Conservation (phyloP, 2,888 invertebrate species). For the Synergus itoensis region DNA sequence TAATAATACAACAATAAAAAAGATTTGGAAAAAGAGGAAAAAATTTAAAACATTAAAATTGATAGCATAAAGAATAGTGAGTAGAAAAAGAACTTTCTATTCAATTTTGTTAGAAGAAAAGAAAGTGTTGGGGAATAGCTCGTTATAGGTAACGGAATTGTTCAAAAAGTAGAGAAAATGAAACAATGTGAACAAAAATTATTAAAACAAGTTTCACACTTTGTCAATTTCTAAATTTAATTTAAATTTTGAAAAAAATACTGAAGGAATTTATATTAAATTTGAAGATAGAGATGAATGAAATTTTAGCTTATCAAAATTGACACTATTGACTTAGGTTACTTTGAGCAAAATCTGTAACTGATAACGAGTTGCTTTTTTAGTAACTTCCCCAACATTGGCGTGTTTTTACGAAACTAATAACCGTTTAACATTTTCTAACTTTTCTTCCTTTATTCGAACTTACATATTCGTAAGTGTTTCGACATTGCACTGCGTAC, state of each 20-base stretch:
- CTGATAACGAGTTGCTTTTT: not conserved
- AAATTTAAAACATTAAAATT: not conserved
- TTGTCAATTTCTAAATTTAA: too few relatives aligned
- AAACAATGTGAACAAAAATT: too few relatives aligned
- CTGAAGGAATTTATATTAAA: too few relatives aligned
- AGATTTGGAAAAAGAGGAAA: not conserved
- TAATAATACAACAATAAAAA: not conserved
- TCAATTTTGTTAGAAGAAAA: not conserved
- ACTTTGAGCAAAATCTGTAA: too few relatives aligned
- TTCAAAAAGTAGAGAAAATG: not conserved
- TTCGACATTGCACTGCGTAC: slow-evolving; percentile 21
- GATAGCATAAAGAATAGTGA: not conserved
- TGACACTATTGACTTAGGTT: too few relatives aligned
- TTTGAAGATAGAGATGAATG: too few relatives aligned
- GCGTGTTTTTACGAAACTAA: slow-evolving; percentile 9
- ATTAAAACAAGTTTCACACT: too few relatives aligned
- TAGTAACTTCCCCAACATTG: not conserved
- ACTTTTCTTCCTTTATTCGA: slow-evolving; percentile 31
- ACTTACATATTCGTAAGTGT: not conserved
- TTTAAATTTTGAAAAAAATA: too few relatives aligned
- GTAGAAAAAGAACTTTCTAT: not conserved
- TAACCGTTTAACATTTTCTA: slow-evolving; percentile 29
- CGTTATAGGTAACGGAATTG: not conserved
- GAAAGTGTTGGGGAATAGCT: not conserved
- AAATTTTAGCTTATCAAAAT: too few relatives aligned